phyloP scores from a whole-genome alignment of 2,113 vertebrate species.

The Lathamus discolor region DNA sequence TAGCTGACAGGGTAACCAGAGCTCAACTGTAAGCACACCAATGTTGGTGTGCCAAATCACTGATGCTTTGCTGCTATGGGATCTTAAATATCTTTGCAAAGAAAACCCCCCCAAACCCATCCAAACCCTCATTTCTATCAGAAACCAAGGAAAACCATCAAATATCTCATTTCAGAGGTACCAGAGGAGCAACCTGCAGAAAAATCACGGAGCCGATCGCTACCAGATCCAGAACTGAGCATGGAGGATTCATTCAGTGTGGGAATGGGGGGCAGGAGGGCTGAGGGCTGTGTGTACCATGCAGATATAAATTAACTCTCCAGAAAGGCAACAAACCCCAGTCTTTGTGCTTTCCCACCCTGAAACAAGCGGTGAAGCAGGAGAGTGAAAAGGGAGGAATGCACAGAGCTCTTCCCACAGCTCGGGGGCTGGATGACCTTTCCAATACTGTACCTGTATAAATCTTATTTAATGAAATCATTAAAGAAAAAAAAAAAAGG shows the following conservation, averaged over 20 bases:
- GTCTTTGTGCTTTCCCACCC: background rate
- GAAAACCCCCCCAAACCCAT: background rate
- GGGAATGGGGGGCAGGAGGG: background rate
- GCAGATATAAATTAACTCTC: conserved; percentile 25
- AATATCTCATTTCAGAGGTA: background rate
- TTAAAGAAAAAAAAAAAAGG: conserved; percentile 51
- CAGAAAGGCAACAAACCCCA: background rate
- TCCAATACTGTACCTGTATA: conserved; percentile 72
- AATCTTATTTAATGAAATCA: conserved; percentile 78
- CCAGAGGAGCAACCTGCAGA: background rate
- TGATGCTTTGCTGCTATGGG: background rate
- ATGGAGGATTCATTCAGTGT: background rate
- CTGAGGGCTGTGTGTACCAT: background rate
- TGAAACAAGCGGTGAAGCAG: background rate
- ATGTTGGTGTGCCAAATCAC: accelerated
- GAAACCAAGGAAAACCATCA: background rate
- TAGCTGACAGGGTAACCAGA: accelerated
- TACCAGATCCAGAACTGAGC: background rate
- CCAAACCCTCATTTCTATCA: background rate
- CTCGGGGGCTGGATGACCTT: conserved; percentile 70
- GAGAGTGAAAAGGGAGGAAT: background rate
- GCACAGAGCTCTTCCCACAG: conserved; percentile 57
- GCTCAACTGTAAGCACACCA: accelerated
- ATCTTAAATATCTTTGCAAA: background rate
- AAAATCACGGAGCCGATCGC: accelerated